Evolutionary conservation across 1,140 invertebrate genomes (phyloP).

Genomic region (Bombus picipes): DNA sequence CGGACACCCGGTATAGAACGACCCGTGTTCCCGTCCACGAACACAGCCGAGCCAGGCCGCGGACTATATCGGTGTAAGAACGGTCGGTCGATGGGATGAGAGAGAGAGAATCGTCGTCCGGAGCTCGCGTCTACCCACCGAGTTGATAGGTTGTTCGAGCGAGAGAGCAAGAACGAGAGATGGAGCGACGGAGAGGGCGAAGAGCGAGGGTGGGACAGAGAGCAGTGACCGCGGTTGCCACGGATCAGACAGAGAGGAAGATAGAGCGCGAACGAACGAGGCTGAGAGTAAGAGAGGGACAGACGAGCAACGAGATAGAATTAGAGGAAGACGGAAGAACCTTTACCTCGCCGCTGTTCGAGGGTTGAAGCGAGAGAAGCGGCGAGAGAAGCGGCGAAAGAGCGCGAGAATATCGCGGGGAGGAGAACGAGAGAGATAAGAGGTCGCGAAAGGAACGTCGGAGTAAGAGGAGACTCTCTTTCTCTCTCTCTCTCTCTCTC

Average conservation of each 20-base stretch:
- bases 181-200: conserved; percentile 28
- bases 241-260: background rate
- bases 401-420: conserved; percentile 13
- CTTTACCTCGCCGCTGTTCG: conserved; percentile 54
- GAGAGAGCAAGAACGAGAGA: conserved; percentile 74
- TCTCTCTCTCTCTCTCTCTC: too few species aligned
- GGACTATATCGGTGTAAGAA: conserved; percentile 81
- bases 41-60: conserved; percentile 74
- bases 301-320: conserved; percentile 79
- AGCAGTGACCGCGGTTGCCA: conserved; percentile 41
- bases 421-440: background rate
- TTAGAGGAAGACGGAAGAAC: conserved; percentile 76
- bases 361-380: conserved; percentile 47
- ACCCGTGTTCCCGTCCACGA: conserved; percentile 75
- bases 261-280: conserved; percentile 59
- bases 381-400: conserved; percentile 21
- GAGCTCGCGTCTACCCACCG: conserved; percentile 80
- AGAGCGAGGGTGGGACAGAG: conserved; percentile 49
- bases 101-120: conserved; percentile 80
- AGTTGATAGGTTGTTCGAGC: conserved; percentile 83
- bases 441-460: conserved; percentile 22
- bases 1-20: conserved; percentile 71
- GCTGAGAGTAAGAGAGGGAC: conserved; percentile 76
- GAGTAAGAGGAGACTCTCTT: conserved; percentile 3
- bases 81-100: conserved; percentile 81